These are phyloP conservation scores for Eupithecia exiguata DNA, from an alignment of 2,888 invertebrate species.

Conservation along the genomic window DNA sequence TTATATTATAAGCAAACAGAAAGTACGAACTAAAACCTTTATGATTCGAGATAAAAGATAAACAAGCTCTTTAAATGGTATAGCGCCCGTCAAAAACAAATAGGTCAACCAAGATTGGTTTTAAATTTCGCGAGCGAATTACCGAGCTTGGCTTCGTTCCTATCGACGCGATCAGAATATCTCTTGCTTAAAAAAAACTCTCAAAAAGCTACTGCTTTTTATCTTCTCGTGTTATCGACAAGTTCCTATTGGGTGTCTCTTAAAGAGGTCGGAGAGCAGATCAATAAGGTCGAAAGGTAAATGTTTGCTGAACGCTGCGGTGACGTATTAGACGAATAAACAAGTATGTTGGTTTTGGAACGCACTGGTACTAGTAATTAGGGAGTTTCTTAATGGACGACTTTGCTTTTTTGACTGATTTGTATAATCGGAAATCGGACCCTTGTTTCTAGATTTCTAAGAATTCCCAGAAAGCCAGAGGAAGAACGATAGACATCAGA, in stretches of 20 bases:
- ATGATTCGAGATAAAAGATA: constrained; percentile 4
- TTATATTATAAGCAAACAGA: background rate
- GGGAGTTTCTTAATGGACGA: constrained; percentile 24
- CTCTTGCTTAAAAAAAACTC: constrained; percentile 44
- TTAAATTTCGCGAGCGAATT: constrained; percentile 28
- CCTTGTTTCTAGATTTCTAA: background rate
- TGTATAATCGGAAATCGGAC: background rate
- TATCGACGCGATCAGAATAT: constrained; percentile 30
- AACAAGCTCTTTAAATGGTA: background rate
- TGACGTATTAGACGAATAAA: constrained; percentile 54
- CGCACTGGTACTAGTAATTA: constrained; percentile 47
- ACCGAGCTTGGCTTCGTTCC: constrained; percentile 29
- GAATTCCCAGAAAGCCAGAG: background rate
- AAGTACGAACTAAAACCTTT: background rate
- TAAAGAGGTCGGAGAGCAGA: constrained; percentile 53
- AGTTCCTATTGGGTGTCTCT: constrained; percentile 43
- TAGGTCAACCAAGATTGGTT: constrained; percentile 20
- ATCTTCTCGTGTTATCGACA: constrained; percentile 45
- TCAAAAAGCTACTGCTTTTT: constrained; percentile 42
- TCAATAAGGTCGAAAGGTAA: constrained; percentile 60
- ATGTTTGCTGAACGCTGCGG: constrained; percentile 58
- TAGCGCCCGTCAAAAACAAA: background rate
- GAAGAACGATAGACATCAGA: background rate
- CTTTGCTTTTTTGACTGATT: constrained; percentile 19
- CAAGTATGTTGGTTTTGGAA: constrained; percentile 46